A percentile compares a stretch with the other conserved stretches of the same genome.
Evolutionary conservation across 2,888 invertebrate species (phyloP).

Genomic region (Macrosiphum euphorbiae): DNA sequence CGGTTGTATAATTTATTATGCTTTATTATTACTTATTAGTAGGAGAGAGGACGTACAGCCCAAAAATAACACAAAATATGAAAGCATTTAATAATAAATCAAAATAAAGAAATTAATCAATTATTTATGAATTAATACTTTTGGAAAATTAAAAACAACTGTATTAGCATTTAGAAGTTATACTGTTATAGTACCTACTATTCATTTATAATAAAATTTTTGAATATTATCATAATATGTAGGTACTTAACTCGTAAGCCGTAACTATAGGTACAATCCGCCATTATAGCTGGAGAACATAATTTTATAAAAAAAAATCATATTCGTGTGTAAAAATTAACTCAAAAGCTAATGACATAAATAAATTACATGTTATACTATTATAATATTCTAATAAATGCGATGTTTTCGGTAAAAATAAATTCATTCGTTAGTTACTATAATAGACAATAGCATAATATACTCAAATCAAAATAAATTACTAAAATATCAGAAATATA

Average conservation of each 20-base stretch:
- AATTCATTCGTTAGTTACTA: background rate
- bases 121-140: background rate
- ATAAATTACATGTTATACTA: background rate
- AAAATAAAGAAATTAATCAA: background rate
- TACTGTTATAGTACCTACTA: no score
- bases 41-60: background rate
- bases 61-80: background rate
- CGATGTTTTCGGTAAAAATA: no score
- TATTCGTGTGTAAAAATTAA: background rate
- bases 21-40: background rate
- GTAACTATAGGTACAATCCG: background rate
- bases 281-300: background rate
- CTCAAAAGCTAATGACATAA: background rate
- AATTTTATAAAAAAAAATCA: background rate
- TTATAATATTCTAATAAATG: no score
- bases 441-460: background rate
- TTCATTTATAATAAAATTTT: no score
- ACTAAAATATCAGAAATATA: no score
- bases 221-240: no score
- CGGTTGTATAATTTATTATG: background rate
- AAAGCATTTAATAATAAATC: background rate
- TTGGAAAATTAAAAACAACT: background rate
- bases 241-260: background rate
- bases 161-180: no score
- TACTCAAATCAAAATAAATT: background rate